A percentile compares a stretch with the other conserved stretches of the same genome.
Evolutionary conservation across 2,113 vertebrate genomes (phyloP).

Genomic region (Mesoclemmys tuberculata): DNA sequence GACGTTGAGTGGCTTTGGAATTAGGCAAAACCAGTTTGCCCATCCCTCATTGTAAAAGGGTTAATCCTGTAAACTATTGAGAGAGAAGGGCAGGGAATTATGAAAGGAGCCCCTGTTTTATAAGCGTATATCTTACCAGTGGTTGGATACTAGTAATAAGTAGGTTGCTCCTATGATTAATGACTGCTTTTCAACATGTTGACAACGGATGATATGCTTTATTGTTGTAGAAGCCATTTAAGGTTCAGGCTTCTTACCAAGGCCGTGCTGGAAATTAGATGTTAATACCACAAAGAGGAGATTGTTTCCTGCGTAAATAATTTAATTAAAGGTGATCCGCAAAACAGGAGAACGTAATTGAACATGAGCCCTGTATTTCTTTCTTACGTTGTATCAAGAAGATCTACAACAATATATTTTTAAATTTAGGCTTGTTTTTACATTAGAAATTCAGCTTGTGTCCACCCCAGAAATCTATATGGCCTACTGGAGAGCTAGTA

Average conservation of each 20-base stretch:
- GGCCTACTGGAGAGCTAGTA: background rate
- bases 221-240: conserved; percentile 49
- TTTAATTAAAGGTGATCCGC: conserved; percentile 9
- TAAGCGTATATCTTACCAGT: conserved; percentile 44
- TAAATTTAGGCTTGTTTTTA: accelerated
- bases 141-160: conserved; percentile 63
- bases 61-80: conserved; percentile 65
- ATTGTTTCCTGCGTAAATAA: background rate
- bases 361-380: background rate
- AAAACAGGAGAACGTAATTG: background rate
- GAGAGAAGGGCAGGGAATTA: conserved; percentile 57
- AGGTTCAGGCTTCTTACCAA: conserved; percentile 37
- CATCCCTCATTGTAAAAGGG: conserved; percentile 62
- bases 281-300: background rate
- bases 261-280: conserved; percentile 51
- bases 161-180: conserved; percentile 54
- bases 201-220: conserved; percentile 11
- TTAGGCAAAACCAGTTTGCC: conserved; percentile 71
- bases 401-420: background rate
- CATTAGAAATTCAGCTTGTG: background rate
- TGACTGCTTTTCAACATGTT: conserved; percentile 17
- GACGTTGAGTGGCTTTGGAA: conserved; percentile 58
- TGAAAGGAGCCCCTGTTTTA: conserved; percentile 48
- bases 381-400: background rate
- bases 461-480: background rate